phyloP scores from a whole-genome alignment of 2,888 invertebrate genomes.

The Hemistola chrysoprasaria region DNA sequence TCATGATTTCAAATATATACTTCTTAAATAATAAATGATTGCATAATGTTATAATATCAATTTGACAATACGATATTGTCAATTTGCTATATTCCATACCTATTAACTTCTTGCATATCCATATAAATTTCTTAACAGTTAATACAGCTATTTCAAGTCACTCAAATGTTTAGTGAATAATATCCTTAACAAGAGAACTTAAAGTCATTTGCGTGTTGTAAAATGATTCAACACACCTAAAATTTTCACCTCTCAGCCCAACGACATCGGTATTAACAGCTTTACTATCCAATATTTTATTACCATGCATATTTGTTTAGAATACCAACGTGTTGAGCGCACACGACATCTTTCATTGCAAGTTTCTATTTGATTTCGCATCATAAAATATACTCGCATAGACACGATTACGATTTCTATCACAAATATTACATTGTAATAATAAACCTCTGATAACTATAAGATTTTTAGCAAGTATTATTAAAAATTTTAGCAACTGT shows the following conservation, averaged over 20 bases:
- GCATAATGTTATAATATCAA: too few relatives aligned
- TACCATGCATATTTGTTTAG: slow-evolving; percentile 68
- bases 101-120: too few relatives aligned
- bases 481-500: too few relatives aligned
- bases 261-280: slow-evolving; percentile 60
- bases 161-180: not conserved
- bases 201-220: slow-evolving; percentile 21
- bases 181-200: slow-evolving; percentile 12
- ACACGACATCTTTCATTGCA: slow-evolving; percentile 77
- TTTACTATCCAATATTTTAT: slow-evolving; percentile 76
- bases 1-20: too few relatives aligned
- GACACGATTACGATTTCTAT: slow-evolving; percentile 77
- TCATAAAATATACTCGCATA: slow-evolving; percentile 73
- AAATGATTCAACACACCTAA: slow-evolving; percentile 36
- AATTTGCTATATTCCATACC: too few relatives aligned
- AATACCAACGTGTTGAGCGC: slow-evolving; percentile 67
- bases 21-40: too few relatives aligned
- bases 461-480: too few relatives aligned
- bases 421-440: slow-evolving; percentile 72
- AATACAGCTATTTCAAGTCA: too few relatives aligned
- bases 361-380: slow-evolving; percentile 81
- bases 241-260: slow-evolving; percentile 53
- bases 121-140: too few relatives aligned
- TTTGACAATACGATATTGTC: too few relatives aligned
- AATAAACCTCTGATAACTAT: slow-evolving; percentile 34